Percentiles rank a stretch among this genome's conserved stretches.
Evolutionary conservation across 2,888 invertebrate species (phyloP).

Genomic region (Hydropsyche betteni): DNA sequence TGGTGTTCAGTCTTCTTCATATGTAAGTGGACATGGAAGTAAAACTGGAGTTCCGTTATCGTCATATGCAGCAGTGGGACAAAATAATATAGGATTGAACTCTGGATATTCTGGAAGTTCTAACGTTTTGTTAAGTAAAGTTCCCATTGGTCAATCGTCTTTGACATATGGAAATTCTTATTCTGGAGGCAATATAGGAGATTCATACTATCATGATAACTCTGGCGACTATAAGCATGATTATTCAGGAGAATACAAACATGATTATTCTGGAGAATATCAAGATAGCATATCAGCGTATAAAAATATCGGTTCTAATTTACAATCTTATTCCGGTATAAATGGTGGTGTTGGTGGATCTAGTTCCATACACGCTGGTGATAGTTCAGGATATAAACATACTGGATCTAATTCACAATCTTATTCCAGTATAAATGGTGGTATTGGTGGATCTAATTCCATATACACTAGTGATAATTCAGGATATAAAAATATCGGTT

Average conservation of each 20-base stretch:
- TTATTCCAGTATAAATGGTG: conserved; percentile 53
- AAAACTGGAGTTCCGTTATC: conserved; percentile 20
- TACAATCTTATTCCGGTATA: conserved; percentile 56
- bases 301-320: conserved; percentile 59
- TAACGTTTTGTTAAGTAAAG: neutral
- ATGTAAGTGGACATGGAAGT: neutral
- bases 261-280: conserved; percentile 58
- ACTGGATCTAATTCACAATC: conserved; percentile 59
- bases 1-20: neutral
- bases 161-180: conserved; percentile 29
- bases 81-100: neutral
- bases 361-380: conserved; percentile 26
- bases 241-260: conserved; percentile 61
- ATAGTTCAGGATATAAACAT: conserved; percentile 57
- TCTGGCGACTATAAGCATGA: conserved; percentile 65
- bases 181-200: conserved; percentile 4
- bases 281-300: conserved; percentile 61
- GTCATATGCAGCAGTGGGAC: neutral
- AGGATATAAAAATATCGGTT: conserved; percentile 59
- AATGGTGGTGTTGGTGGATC: conserved; percentile 29
- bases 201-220: conserved; percentile 53
- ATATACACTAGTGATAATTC: conserved; percentile 19
- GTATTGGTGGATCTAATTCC: conserved; percentile 22
- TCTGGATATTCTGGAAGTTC: conserved; percentile 6
- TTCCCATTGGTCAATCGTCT: neutral